A percentile compares a stretch with the other conserved stretches of the same genome.
Conservation (phyloP, 2,113 vertebrate genomes). For the Onychorhynchus coronatus region DNA sequence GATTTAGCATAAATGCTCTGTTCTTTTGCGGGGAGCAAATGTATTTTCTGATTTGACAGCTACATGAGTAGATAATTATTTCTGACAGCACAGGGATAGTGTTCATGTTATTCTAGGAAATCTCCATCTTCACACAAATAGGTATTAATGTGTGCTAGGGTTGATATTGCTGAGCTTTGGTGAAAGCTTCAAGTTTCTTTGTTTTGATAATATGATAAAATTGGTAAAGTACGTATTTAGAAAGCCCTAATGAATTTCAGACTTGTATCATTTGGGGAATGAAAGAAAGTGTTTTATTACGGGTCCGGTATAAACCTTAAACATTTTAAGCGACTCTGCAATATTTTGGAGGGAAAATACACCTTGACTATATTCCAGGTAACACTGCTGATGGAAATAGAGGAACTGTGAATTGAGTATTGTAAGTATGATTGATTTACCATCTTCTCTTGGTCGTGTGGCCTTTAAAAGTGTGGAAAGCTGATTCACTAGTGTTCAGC, state of each 20-base stretch:
- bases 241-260: conserved; percentile 41
- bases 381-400: neutral
- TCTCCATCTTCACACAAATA: conserved; percentile 3
- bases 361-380: neutral
- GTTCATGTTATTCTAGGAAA: conserved; percentile 49
- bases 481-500: neutral
- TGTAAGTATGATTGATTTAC: neutral
- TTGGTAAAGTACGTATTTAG: conserved; percentile 33
- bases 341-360: neutral
- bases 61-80: neutral
- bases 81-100: conserved; percentile 30
- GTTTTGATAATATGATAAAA: conserved; percentile 42
- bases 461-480: neutral
- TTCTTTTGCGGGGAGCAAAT: neutral
- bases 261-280: neutral
- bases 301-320: neutral
- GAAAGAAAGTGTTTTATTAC: neutral
- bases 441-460: neutral
- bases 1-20: neutral
- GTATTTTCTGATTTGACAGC: conserved; percentile 25
- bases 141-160: neutral
- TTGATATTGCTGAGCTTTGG: conserved; percentile 2
- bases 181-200: conserved; percentile 35
- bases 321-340: neutral
- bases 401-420: neutral